Evolutionary conservation across 23 tunicate species (phyloP).

Genomic region (Trididemnum miniatum): DNA sequence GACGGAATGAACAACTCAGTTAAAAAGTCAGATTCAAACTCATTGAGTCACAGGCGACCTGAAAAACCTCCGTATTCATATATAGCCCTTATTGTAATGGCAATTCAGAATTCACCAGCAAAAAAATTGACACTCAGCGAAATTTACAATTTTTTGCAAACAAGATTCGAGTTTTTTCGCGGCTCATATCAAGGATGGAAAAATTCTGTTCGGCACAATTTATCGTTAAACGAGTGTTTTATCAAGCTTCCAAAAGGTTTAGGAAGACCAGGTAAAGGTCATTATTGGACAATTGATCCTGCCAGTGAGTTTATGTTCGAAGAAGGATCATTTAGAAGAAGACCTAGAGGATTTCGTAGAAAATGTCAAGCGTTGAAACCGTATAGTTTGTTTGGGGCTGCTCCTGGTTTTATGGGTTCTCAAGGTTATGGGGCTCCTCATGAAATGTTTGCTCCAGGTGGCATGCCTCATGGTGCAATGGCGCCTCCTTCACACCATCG

Average conservation of each 20-base stretch:
- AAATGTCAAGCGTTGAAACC: conserved; percentile 99
- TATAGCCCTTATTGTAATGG: conserved; percentile 99
- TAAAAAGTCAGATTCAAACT: conserved; percentile 33
- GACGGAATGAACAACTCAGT: conserved; percentile 56
- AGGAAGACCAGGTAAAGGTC: conserved; percentile 99
- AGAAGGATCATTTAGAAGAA: conserved; percentile 95
- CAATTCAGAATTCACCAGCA: conserved; percentile 91
- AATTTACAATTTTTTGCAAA: conserved; percentile 95
- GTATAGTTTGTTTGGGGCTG: conserved; percentile 78
- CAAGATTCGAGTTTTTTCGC: conserved; percentile 96
- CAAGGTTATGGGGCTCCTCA: conserved; percentile 84
- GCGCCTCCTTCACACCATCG: conserved; percentile 81
- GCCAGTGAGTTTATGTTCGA: conserved; percentile 99
- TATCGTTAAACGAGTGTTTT: conserved; percentile 97
- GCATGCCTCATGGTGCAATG: conserved; percentile 78
- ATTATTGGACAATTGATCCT: conserved; percentile 99
- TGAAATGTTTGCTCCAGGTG: conserved; percentile 84
- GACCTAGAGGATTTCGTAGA: conserved; percentile 97
- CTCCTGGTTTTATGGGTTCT: conserved; percentile 63
- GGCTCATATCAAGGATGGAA: conserved; percentile 99
- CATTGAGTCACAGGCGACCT: conserved; percentile 71
- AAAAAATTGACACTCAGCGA: conserved; percentile 95
- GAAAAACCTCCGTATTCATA: conserved; percentile 99
- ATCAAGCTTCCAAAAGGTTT: conserved; percentile 94
- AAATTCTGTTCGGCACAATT: conserved; percentile 97